phyloP scores from a whole-genome alignment of 2,113 vertebrate species.

The Damaliscus lunatus region DNA sequence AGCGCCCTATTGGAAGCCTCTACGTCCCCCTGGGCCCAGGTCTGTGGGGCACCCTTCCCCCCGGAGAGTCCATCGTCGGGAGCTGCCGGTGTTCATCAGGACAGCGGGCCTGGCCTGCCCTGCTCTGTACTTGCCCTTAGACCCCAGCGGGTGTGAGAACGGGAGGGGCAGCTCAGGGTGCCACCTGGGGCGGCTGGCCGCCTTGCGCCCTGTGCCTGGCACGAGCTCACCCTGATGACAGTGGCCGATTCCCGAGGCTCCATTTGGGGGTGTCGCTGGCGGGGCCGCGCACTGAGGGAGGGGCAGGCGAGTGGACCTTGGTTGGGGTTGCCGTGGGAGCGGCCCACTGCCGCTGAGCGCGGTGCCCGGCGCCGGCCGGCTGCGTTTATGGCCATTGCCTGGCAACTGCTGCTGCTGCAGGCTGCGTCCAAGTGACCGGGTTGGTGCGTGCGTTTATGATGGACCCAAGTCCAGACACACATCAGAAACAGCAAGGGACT shows the following conservation, averaged over 20 bases:
- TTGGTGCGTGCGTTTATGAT: rapidly evolving
- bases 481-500: background rate
- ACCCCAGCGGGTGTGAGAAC: rapidly evolving
- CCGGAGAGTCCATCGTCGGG: rapidly evolving
- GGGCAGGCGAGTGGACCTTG: background rate
- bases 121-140: background rate
- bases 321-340: rapidly evolving
- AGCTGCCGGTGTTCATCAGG: background rate
- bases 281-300: rapidly evolving
- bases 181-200: rapidly evolving
- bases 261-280: rapidly evolving
- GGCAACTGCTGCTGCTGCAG: rapidly evolving
- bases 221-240: rapidly evolving
- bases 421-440: rapidly evolving
- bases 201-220: too few species aligned
- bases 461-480: background rate
- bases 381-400: rapidly evolving
- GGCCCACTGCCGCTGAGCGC: rapidly evolving
- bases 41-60: background rate
- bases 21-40: background rate
- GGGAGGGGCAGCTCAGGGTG: background rate
- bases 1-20: background rate
- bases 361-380: rapidly evolving
- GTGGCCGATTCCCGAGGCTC: background rate
- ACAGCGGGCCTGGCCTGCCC: background rate